Evolutionary conservation across 2,888 invertebrate species (phyloP).

Genomic region (Epicampocera succincta): DNA sequence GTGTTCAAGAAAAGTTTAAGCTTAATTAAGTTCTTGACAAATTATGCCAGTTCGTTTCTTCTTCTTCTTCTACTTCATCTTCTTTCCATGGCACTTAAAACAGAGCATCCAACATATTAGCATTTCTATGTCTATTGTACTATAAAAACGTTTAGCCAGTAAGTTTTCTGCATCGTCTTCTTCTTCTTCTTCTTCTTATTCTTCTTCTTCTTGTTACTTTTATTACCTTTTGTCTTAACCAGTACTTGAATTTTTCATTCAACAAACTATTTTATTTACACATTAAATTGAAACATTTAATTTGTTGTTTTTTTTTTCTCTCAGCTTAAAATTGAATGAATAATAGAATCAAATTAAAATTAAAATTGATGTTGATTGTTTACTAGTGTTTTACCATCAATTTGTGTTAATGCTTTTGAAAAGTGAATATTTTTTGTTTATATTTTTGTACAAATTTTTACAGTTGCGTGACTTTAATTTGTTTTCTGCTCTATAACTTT

Average conservation of each 20-base stretch:
- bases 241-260: neutral
- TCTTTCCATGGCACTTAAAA: neutral
- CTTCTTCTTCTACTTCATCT: no score
- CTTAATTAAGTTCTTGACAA: no score
- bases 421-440: no score
- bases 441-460: no score
- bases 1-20: no score
- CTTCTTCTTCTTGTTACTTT: neutral
- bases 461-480: no score
- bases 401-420: neutral
- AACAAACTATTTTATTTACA: slow-evolving; percentile 16
- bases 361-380: neutral
- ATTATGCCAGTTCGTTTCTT: no score
- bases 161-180: no score
- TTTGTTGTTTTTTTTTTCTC: no score
- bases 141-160: neutral
- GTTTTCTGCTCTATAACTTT: no score
- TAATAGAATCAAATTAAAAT: neutral
- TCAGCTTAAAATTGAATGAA: neutral
- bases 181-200: neutral
- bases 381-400: neutral
- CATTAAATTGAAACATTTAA: neutral
- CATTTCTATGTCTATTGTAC: slow-evolving; percentile 57
- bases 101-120: slow-evolving; percentile 56
- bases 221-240: neutral